Conservation (phyloP, 35 echinoderm and acorn worm genomes). For the Eucidaris tribuloides region DNA sequence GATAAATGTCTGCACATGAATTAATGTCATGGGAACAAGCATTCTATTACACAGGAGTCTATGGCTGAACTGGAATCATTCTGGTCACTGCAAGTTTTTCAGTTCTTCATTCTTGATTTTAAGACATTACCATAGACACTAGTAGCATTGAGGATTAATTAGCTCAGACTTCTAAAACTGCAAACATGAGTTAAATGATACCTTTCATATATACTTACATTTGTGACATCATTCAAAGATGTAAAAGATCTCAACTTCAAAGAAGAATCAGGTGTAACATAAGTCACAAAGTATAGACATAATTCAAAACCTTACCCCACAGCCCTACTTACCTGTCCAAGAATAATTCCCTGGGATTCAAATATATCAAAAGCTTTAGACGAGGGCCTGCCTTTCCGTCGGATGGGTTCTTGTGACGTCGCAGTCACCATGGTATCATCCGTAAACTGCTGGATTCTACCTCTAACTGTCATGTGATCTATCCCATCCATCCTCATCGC, state of each 20-base stretch:
- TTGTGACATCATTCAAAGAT: not conserved
- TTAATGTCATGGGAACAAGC: too few species aligned
- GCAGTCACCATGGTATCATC: constrained; percentile 26
- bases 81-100: too few species aligned
- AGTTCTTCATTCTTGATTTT: too few species aligned
- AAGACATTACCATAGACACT: too few species aligned
- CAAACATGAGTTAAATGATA: not conserved
- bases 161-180: not conserved
- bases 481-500: not conserved
- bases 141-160: not conserved
- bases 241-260: too few species aligned
- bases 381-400: constrained; percentile 35
- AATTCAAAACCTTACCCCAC: not conserved
- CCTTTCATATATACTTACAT: not conserved
- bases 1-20: too few species aligned
- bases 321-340: constrained; percentile 23
- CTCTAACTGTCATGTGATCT: constrained; percentile 11
- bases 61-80: too few species aligned
- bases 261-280: not conserved
- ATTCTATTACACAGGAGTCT: too few species aligned
- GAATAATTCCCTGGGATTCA: constrained; percentile 77
- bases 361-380: constrained; percentile 68
- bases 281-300: not conserved
- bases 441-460: constrained; percentile 58
- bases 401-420: not conserved